phyloP scores from a whole-genome alignment of 2,888 invertebrate species.

The Coleophora deauratella region DNA sequence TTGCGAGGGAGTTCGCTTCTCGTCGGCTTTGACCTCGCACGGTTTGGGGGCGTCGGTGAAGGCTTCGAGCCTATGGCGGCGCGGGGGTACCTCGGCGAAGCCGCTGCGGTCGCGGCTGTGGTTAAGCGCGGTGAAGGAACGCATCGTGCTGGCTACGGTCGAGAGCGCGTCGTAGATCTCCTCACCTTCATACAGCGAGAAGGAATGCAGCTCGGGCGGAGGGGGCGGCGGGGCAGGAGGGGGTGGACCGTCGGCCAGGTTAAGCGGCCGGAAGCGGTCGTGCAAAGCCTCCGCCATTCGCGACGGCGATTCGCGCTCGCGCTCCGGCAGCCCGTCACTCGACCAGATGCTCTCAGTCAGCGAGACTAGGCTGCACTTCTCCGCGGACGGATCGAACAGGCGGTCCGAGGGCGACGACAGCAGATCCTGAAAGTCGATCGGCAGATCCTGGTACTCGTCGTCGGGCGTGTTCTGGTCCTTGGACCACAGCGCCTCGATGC shows the following conservation, averaged over 20 bases:
- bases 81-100: slow-evolving; percentile 75
- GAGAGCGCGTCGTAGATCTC: slow-evolving; percentile 55
- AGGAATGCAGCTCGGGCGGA: slow-evolving; percentile 33
- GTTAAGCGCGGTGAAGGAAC: slow-evolving; percentile 74
- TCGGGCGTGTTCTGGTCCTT: slow-evolving; percentile 66
- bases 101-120: slow-evolving; percentile 76
- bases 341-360: slow-evolving; percentile 53
- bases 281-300: slow-evolving; percentile 37
- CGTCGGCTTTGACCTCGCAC: slow-evolving; percentile 78
- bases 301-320: slow-evolving; percentile 26
- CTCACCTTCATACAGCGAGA: slow-evolving; percentile 49
- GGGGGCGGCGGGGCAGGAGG: slow-evolving; percentile 28
- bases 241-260: slow-evolving; percentile 25
- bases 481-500: slow-evolving; percentile 80
- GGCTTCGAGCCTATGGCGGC: slow-evolving; percentile 76
- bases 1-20: slow-evolving; percentile 63
- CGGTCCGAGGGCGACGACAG: slow-evolving; percentile 74
- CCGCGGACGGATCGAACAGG: slow-evolving; percentile 53
- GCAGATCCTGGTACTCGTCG: slow-evolving; percentile 75
- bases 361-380: slow-evolving; percentile 45
- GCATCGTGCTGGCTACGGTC: slow-evolving; percentile 50
- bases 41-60: slow-evolving; percentile 71
- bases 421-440: slow-evolving; percentile 75
- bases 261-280: slow-evolving; percentile 42
- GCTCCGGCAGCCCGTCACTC: slow-evolving; percentile 27